phyloP scores from a whole-genome alignment of 2,797 vertebrate genomes.

The Crocidura indochinensis region DNA sequence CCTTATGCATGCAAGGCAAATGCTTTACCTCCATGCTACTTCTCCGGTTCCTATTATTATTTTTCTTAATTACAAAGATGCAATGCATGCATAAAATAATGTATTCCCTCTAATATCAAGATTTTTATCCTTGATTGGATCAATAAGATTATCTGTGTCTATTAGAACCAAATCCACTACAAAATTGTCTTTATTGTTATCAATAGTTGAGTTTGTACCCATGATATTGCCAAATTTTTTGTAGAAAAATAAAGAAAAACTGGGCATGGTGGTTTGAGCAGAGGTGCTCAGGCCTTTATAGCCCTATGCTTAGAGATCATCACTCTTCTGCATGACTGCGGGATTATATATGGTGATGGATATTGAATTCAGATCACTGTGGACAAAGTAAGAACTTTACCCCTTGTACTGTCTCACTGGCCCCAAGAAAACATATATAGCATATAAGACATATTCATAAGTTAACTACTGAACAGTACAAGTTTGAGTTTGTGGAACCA shows the following conservation, averaged over 20 bases:
- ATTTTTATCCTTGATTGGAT: background rate
- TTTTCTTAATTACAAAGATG: slow-evolving; percentile 9
- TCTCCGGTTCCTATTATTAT: too few species aligned
- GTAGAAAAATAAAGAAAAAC: slow-evolving; percentile 3
- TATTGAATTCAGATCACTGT: too few species aligned
- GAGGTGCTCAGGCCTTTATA: too few species aligned
- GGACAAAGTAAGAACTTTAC: too few species aligned
- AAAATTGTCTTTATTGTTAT: too few species aligned
- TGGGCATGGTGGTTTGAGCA: background rate
- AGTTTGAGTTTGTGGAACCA: background rate
- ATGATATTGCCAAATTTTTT: background rate
- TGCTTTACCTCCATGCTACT: too few species aligned
- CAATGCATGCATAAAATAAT: background rate
- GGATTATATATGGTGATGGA: too few species aligned
- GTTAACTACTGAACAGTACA: background rate
- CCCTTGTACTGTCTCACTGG: too few species aligned
- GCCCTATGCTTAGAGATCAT: too few species aligned
- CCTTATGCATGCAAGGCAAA: too few species aligned
- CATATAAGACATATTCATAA: background rate
- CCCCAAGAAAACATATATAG: too few species aligned
- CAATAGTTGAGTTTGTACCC: background rate
- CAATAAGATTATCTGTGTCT: background rate
- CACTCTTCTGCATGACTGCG: too few species aligned
- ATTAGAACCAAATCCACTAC: background rate
- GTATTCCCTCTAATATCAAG: background rate